Percentiles rank a stretch among this genome's conserved stretches.
These are phyloP conservation scores for Epinotia nisella DNA, from an alignment of 2,888 invertebrate species.

Conservation along the genomic window DNA sequence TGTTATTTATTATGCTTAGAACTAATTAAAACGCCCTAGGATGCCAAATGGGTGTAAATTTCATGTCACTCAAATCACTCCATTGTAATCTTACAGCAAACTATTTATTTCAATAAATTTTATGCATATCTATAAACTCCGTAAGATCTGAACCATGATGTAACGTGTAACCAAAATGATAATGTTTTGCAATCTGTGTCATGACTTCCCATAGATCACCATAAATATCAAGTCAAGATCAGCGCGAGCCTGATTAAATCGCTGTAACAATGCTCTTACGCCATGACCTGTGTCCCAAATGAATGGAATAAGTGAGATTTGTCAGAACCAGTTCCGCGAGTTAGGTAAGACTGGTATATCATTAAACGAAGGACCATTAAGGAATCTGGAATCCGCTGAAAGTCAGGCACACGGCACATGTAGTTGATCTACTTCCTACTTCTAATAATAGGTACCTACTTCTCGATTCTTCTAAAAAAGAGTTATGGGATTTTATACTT, in stretches of 20 bases:
- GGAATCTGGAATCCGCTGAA: background rate
- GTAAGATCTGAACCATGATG: slow-evolving; percentile 20
- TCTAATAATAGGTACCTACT: background rate
- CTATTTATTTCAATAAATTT: slow-evolving; percentile 19
- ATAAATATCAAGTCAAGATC: slow-evolving; percentile 44
- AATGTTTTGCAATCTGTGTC: slow-evolving; percentile 36
- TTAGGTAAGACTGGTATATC: background rate
- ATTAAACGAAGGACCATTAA: background rate
- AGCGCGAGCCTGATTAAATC: slow-evolving; percentile 38
- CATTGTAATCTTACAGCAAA: slow-evolving; percentile 12
- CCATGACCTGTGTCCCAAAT: slow-evolving; percentile 35
- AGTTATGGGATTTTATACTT: too few species aligned
- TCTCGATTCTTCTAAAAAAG: too few species aligned
- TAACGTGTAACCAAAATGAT: slow-evolving; percentile 34
- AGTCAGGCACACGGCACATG: background rate
- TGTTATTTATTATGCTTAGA: slow-evolving; percentile 14
- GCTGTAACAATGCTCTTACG: slow-evolving; percentile 40
- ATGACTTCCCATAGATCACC: slow-evolving; percentile 43
- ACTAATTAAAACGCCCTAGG: slow-evolving; percentile 21
- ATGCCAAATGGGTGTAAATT: slow-evolving; percentile 31
- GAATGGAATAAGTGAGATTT: slow-evolving; percentile 23
- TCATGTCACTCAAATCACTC: slow-evolving; percentile 30
- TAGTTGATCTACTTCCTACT: background rate
- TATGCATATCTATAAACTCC: slow-evolving; percentile 33
- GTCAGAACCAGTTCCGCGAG: slow-evolving; percentile 31